phyloP scores from a whole-genome alignment of 30 jellyfish, hydroid and myxozoan genomes.

The Turritopsis rubra region DNA sequence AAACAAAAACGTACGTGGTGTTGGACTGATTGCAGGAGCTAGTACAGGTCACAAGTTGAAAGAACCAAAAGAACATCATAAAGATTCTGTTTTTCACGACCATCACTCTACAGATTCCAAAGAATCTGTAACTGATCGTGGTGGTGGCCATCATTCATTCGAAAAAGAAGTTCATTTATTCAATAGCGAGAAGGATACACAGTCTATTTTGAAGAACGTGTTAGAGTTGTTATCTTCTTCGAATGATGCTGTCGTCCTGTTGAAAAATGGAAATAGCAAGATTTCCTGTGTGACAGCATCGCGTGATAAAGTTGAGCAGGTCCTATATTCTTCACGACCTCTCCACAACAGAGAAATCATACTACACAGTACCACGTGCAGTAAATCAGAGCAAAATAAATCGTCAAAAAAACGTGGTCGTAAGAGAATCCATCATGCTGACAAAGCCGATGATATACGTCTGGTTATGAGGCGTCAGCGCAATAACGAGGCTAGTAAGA shows the following conservation, averaged over 20 bases:
- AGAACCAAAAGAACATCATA: not conserved
- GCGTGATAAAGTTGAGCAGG: not conserved
- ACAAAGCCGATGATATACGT: not conserved
- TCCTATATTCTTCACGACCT: not conserved
- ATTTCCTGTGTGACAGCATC: not conserved
- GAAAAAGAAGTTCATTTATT: not conserved
- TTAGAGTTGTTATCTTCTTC: not conserved
- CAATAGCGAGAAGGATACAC: not conserved
- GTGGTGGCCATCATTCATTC: not conserved
- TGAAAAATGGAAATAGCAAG: not conserved
- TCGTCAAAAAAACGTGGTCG: conserved; percentile 11
- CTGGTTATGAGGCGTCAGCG: conserved; percentile 25
- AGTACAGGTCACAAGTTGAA: not conserved
- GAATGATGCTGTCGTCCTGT: conserved; percentile 5
- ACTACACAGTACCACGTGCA: not conserved
- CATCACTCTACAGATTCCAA: not conserved
- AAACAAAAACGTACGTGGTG: not conserved
- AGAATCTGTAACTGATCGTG: not conserved
- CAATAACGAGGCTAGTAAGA: conserved; percentile 25
- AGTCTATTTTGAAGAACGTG: not conserved
- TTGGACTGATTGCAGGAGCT: not conserved
- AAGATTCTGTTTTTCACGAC: not conserved
- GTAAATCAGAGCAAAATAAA: not conserved
- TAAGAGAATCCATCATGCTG: conserved; percentile 19
- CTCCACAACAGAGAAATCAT: not conserved